These are phyloP conservation scores for Archocentrus centrarchus DNA, from an alignment of 2,113 vertebrate genomes.

Conservation along the genomic window DNA sequence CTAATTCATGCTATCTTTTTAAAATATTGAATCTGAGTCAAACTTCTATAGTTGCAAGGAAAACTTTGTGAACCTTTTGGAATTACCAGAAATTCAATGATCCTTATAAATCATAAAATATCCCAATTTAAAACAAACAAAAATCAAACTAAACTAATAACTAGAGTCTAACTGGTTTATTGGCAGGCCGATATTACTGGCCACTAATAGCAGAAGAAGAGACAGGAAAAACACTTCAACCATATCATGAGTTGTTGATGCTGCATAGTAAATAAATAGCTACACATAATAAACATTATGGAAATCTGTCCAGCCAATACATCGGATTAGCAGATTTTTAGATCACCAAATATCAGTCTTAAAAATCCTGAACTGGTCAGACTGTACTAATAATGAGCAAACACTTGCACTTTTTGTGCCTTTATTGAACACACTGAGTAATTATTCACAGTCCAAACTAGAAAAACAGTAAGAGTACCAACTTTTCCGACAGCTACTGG, in stretches of 20 bases:
- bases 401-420: not conserved
- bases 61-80: not conserved
- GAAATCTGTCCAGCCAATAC: not conserved
- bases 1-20: not conserved
- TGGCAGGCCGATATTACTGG: not conserved
- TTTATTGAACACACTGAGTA: not conserved
- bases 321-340: not conserved
- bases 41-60: not conserved
- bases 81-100: not conserved
- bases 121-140: not conserved
- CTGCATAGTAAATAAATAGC: not conserved
- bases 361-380: not conserved
- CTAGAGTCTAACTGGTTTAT: not conserved
- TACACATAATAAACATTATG: not conserved
- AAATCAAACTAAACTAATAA: not conserved
- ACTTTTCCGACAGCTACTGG: not conserved
- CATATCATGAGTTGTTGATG: not conserved
- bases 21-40: not conserved
- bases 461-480: not conserved
- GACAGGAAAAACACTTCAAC: not conserved
- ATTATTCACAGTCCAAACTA: not conserved
- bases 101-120: not conserved
- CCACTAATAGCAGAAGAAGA: not conserved
- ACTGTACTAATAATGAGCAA: not conserved
- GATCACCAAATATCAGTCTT: not conserved